A percentile compares a stretch with the other conserved stretches of the same genome.
These are phyloP conservation scores for Invenusta paracnida DNA, from an alignment of 2,888 invertebrate genomes.

Conservation along the genomic window DNA sequence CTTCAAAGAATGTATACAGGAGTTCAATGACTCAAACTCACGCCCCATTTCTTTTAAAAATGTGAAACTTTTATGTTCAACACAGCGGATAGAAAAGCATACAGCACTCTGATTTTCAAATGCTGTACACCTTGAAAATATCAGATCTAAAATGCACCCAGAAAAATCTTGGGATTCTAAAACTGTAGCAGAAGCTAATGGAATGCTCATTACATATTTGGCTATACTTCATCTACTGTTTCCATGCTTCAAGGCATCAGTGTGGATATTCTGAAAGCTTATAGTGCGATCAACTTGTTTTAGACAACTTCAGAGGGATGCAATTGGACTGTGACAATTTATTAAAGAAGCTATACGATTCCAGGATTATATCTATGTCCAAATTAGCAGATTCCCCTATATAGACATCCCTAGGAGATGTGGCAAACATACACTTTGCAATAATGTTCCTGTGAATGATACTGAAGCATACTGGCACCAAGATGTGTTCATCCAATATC, in stretches of 20 bases:
- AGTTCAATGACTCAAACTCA: neutral
- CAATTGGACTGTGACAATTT: neutral
- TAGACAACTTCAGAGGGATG: neutral
- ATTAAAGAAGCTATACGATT: too few species aligned
- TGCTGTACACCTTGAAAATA: neutral
- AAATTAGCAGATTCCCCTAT: neutral
- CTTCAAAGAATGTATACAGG: neutral
- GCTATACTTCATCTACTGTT: neutral
- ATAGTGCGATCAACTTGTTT: neutral
- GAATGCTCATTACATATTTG: neutral
- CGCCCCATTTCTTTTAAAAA: neutral
- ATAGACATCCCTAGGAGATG: neutral
- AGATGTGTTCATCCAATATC: neutral
- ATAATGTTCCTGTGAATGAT: neutral
- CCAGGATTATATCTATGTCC: too few species aligned
- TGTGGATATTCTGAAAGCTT: neutral
- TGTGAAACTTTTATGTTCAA: neutral
- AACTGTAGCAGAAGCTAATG: neutral
- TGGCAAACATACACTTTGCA: neutral
- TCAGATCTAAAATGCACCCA: neutral
- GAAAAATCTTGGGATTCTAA: neutral
- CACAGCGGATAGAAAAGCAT: neutral
- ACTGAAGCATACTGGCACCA: neutral
- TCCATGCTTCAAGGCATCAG: neutral
- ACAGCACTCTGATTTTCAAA: neutral